A percentile compares a stretch with the other conserved stretches of the same genome.
These are phyloP conservation scores for Tetheella fluctuosa DNA, from an alignment of 2,888 invertebrate genomes.

Conservation along the genomic window DNA sequence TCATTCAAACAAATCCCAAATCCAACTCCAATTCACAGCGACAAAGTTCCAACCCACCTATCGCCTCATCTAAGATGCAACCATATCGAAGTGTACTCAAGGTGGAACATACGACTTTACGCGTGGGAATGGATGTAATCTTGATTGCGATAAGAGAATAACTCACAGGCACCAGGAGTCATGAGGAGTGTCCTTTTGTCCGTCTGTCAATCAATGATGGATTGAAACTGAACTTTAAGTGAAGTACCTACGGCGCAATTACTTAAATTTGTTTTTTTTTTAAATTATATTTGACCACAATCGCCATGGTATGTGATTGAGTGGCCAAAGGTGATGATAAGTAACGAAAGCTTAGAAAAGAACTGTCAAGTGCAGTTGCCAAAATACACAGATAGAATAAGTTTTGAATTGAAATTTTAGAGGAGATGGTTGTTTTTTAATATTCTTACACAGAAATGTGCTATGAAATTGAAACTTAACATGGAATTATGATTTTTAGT, in stretches of 20 bases:
- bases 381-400: too few relatives aligned
- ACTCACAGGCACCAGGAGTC: constrained; percentile 21
- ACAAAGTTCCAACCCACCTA: constrained; percentile 31
- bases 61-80: constrained; percentile 24
- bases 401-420: too few relatives aligned
- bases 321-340: too few relatives aligned
- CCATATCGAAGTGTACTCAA: constrained; percentile 32
- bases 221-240: constrained; percentile 40
- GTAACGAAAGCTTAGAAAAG: too few relatives aligned
- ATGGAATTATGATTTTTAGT: too few relatives aligned
- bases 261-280: neutral
- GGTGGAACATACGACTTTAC: constrained; percentile 25
- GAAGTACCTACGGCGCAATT: constrained; percentile 1
- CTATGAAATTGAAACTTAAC: too few relatives aligned
- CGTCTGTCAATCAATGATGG: constrained; percentile 63
- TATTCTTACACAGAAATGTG: too few relatives aligned
- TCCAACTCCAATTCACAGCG: neutral
- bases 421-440: too few relatives aligned
- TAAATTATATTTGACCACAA: too few relatives aligned
- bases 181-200: constrained; percentile 64
- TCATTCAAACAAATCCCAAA: constrained; percentile 12
- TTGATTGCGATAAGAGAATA: constrained; percentile 58
- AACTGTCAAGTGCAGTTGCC: neutral
- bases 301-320: too few relatives aligned
- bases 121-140: constrained; percentile 39